Evolutionary conservation across 2,797 vertebrate genomes (phyloP).

Genomic region (Brotula barbata): DNA sequence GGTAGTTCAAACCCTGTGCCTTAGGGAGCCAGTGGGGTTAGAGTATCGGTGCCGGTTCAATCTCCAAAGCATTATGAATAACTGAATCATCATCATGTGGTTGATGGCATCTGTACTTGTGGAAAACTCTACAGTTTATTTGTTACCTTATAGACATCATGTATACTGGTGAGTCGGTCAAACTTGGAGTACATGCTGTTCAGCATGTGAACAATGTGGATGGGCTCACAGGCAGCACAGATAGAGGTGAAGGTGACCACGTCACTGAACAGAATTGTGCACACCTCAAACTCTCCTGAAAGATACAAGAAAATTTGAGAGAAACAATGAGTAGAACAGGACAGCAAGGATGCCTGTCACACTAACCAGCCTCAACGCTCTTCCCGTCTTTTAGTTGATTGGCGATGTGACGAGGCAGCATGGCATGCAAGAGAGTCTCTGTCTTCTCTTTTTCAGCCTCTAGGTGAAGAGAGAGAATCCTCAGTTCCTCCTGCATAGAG

Average conservation of each 20-base stretch:
- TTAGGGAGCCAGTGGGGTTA: no score
- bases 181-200: constrained; percentile 83
- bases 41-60: no score
- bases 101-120: no score
- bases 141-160: constrained; percentile 79
- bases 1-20: no score
- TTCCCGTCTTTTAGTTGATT: constrained; percentile 82
- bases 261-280: constrained; percentile 83
- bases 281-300: constrained; percentile 80
- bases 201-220: constrained; percentile 80
- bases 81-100: no score
- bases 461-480: constrained; percentile 77
- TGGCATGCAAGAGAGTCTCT: constrained; percentile 79
- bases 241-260: constrained; percentile 84
- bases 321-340: background rate
- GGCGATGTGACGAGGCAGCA: constrained; percentile 80
- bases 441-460: constrained; percentile 83
- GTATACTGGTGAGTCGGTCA: constrained; percentile 76
- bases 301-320: background rate
- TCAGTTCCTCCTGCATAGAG: constrained; percentile 74
- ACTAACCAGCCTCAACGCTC: constrained; percentile 77
- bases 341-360: background rate
- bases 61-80: no score
- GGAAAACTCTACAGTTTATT: no score
- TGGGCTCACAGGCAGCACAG: constrained; percentile 81